These are phyloP conservation scores for Euura lappo DNA, from an alignment of 1,140 invertebrate species.

Conservation along the genomic window DNA sequence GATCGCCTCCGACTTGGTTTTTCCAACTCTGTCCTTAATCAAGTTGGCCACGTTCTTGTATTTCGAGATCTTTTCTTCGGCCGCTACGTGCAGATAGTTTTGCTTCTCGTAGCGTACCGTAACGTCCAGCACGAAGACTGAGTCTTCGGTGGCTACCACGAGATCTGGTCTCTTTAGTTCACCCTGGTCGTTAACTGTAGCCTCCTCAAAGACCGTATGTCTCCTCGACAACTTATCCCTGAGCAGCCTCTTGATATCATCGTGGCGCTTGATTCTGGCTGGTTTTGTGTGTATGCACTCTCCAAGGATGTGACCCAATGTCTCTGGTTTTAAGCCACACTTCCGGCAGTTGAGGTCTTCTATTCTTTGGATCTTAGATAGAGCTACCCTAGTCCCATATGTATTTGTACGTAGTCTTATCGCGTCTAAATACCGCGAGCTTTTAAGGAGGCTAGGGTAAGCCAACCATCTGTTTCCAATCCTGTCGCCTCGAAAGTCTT, in stretches of 20 bases:
- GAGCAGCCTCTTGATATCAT: slow-evolving; percentile 35
- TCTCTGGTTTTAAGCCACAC: slow-evolving; percentile 29
- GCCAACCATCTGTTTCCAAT: slow-evolving; percentile 20
- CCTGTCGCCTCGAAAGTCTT: too few relatives aligned
- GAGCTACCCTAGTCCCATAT: slow-evolving; percentile 20
- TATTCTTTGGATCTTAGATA: slow-evolving; percentile 24
- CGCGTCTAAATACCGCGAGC: slow-evolving; percentile 4
- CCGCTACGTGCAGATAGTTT: slow-evolving; percentile 24
- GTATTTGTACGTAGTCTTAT: slow-evolving; percentile 31
- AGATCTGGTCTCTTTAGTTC: slow-evolving; percentile 25
- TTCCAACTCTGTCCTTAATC: slow-evolving; percentile 21
- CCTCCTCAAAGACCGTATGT: slow-evolving; percentile 19
- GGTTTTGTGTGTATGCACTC: slow-evolving; percentile 34
- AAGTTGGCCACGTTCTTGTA: slow-evolving; percentile 27
- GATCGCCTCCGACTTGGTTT: slow-evolving; percentile 27
- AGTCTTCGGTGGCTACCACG: slow-evolving; percentile 6
- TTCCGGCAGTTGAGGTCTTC: slow-evolving; percentile 18
- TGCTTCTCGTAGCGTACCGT: slow-evolving; percentile 45
- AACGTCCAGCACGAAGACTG: slow-evolving; percentile 30
- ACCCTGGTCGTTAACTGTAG: slow-evolving; percentile 9
- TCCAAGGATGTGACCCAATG: slow-evolving; percentile 35
- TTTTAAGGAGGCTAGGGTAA: slow-evolving; percentile 13
- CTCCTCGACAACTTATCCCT: slow-evolving; percentile 19
- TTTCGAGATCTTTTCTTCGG: slow-evolving; percentile 21
- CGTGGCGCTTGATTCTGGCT: slow-evolving; percentile 30